Conservation (phyloP, 2,113 vertebrate species). For the Mormyrus iriodes region DNA sequence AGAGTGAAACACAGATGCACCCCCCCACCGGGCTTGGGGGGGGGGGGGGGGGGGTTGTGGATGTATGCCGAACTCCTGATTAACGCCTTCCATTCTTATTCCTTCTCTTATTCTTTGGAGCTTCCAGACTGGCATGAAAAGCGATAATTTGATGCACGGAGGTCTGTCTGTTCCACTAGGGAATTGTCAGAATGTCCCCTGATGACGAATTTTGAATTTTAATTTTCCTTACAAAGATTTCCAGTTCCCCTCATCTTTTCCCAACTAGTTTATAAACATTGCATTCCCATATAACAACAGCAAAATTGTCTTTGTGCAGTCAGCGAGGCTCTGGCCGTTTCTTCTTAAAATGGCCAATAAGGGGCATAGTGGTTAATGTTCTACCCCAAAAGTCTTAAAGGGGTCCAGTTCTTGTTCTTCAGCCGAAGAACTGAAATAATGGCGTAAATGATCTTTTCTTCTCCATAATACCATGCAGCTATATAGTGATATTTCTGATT, state of each 20-base stretch:
- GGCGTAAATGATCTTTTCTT: not conserved
- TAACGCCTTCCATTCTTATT: not conserved
- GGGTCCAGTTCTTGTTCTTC: not conserved
- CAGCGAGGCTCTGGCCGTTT: not conserved
- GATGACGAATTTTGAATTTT: not conserved
- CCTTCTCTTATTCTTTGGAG: not conserved
- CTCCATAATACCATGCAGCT: not conserved
- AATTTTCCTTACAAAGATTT: not conserved
- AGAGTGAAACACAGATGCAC: not conserved
- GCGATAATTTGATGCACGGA: not conserved
- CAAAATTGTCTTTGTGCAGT: not conserved
- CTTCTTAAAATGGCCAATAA: not conserved
- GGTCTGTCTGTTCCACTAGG: not conserved
- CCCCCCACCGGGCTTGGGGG: not conserved
- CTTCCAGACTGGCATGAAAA: not conserved
- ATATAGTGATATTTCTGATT: not conserved
- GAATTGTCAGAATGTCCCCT: not conserved
- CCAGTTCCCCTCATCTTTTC: not conserved
- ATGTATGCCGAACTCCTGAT: not conserved
- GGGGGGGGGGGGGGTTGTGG: not conserved
- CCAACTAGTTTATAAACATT: not conserved
- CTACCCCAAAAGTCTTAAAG: not conserved
- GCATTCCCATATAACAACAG: not conserved
- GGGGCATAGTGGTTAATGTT: not conserved
- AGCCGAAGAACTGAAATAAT: not conserved